A percentile compares a stretch with the other conserved stretches of the same genome.
phyloP scores from a whole-genome alignment of 2,113 vertebrate genomes.

The Rhizomys pruinosus region DNA sequence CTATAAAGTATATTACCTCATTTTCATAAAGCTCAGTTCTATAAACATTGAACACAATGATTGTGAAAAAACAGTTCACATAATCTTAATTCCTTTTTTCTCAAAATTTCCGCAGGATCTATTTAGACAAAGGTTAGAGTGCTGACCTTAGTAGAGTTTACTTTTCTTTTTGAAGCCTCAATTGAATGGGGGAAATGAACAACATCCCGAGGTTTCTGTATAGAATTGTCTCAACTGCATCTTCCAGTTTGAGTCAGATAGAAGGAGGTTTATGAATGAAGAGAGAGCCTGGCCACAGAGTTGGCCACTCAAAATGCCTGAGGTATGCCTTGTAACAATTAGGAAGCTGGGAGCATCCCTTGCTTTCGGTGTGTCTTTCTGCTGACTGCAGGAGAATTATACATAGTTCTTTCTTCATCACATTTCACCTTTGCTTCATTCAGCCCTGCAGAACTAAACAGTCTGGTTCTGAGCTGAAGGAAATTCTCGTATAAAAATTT shows the following conservation, averaged over 20 bases:
- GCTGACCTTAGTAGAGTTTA: not conserved
- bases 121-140: not conserved
- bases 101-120: not conserved
- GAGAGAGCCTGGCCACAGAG: not conserved
- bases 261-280: not conserved
- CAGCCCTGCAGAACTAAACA: not conserved
- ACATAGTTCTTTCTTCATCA: not conserved
- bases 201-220: not conserved
- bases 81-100: not conserved
- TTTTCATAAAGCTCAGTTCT: not conserved
- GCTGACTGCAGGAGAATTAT: not conserved
- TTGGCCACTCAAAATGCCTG: not conserved
- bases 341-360: not conserved
- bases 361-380: not conserved
- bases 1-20: not conserved
- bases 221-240: not conserved
- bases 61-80: not conserved
- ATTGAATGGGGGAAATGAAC: not conserved
- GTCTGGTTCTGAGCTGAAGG: not conserved
- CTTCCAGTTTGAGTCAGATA: not conserved
- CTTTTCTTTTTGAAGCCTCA: not conserved
- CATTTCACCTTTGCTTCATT: not conserved
- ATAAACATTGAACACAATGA: not conserved
- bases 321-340: not conserved
- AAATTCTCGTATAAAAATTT: not conserved